These are phyloP conservation scores for Aphis gossypii DNA, from an alignment of 1,140 invertebrate species.

Conservation along the genomic window DNA sequence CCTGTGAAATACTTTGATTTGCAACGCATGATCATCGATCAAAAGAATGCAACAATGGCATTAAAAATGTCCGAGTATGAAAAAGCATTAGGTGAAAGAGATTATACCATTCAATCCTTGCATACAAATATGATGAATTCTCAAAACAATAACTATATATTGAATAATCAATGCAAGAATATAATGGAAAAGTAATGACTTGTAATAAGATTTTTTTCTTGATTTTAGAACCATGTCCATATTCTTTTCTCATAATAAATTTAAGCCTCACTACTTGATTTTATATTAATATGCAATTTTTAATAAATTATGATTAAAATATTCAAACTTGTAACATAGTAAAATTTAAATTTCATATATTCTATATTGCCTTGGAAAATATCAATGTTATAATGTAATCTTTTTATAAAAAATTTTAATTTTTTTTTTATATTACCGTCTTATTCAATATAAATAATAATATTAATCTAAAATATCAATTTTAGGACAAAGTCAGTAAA, in stretches of 20 bases:
- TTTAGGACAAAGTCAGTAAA: not conserved
- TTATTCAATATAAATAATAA: not conserved
- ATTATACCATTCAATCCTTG: conserved; percentile 12
- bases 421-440: no score
- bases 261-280: no score
- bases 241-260: not conserved
- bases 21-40: conserved; percentile 25
- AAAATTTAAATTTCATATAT: not conserved
- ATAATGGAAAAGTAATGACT: conserved; percentile 28
- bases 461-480: not conserved
- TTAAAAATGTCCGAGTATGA: conserved; percentile 48
- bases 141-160: not conserved
- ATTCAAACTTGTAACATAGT: not conserved
- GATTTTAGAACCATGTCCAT: not conserved
- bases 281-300: not conserved
- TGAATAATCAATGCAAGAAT: not conserved
- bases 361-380: not conserved
- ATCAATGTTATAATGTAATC: not conserved
- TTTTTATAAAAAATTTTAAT: not conserved
- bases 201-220: not conserved
- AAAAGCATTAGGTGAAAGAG: not conserved
- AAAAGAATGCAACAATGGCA: not conserved
- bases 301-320: not conserved
- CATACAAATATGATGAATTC: conserved; percentile 25
- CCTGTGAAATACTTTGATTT: conserved; percentile 24